These are phyloP conservation scores for Schizothorax lantsangensis DNA, from an alignment of 2,797 vertebrate genomes.

Conservation along the genomic window DNA sequence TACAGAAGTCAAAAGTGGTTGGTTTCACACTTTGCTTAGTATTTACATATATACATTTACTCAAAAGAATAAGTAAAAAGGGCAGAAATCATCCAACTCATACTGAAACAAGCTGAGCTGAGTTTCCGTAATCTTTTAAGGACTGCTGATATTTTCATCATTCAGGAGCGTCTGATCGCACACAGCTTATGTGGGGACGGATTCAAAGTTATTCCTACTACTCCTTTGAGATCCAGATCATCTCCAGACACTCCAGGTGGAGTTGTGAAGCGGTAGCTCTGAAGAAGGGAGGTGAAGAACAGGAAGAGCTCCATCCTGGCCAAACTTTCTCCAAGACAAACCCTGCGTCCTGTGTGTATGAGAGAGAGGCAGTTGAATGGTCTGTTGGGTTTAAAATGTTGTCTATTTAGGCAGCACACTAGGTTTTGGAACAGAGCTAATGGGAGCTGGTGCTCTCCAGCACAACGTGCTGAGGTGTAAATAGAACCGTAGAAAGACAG, in stretches of 20 bases:
- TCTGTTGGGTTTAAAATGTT: not conserved
- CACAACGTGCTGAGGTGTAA: not conserved
- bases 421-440: not conserved
- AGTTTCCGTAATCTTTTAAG: not conserved
- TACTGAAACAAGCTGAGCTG: not conserved
- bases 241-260: conserved; percentile 69
- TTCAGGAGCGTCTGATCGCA: conserved; percentile 10
- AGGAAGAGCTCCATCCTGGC: conserved; percentile 80
- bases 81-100: not conserved
- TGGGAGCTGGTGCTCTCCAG: too few relatives aligned
- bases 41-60: not conserved
- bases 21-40: not conserved
- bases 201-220: conserved; percentile 65
- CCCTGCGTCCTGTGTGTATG: conserved; percentile 63
- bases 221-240: conserved; percentile 72
- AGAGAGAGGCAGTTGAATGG: not conserved
- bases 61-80: not conserved
- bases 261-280: conserved; percentile 62
- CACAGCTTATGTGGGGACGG: conserved; percentile 60
- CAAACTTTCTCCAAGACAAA: conserved; percentile 75
- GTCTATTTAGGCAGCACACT: not conserved
- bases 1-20: not conserved
- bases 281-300: conserved; percentile 69
- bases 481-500: not conserved
- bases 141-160: not conserved